phyloP scores from a whole-genome alignment of 92 coral and sea anemone species.

The Diadumene lineata region DNA sequence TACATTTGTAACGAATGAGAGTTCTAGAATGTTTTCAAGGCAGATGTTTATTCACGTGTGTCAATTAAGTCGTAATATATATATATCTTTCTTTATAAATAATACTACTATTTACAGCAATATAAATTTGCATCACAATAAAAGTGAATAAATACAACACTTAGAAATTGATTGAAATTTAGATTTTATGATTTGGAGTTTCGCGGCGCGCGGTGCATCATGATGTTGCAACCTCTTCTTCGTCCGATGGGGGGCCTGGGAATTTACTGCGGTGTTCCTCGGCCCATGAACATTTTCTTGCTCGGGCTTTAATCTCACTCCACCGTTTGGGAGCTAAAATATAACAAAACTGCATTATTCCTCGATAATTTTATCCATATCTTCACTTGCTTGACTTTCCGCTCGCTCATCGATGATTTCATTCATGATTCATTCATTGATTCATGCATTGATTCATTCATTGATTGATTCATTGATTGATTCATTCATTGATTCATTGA shows the following conservation, averaged over 20 bases:
- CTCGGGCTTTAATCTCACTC: slow-evolving; percentile 73
- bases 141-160: not conserved
- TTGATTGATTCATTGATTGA: no score
- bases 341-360: no score
- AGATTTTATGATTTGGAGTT: not conserved
- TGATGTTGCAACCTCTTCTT: slow-evolving; percentile 52
- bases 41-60: slow-evolving; percentile 3
- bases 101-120: not conserved
- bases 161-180: not conserved
- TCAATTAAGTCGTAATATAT: no score
- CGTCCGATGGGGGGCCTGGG: slow-evolving; percentile 73
- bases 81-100: not conserved
- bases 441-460: no score
- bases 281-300: slow-evolving; percentile 80
- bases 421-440: no score
- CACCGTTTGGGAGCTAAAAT: slow-evolving; percentile 63
- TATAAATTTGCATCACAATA: not conserved
- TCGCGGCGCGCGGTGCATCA: not conserved
- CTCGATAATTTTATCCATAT: no score
- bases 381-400: no score
- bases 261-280: slow-evolving; percentile 77
- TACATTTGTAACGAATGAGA: no score
- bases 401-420: no score
- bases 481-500: no score
- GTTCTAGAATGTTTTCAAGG: not conserved